Percentiles rank a stretch among this genome's conserved stretches.
Conservation (phyloP, 2,888 invertebrate species). For the Lypha dubia region DNA sequence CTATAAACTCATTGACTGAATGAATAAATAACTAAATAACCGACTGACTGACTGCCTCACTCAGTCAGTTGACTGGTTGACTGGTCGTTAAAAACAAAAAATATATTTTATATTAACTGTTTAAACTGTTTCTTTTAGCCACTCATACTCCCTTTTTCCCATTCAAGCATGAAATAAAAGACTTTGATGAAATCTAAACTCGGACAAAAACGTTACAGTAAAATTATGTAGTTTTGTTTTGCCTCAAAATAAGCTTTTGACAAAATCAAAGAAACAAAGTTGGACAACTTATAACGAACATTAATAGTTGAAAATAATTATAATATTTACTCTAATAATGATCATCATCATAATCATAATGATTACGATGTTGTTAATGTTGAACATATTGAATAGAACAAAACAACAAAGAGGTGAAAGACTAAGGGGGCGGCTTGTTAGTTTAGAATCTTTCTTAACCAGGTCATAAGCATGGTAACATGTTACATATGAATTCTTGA, state of each 20-base stretch:
- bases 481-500: constrained; percentile 6
- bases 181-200: constrained; percentile 56
- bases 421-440: constrained; percentile 4
- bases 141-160: neutral
- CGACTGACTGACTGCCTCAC: neutral
- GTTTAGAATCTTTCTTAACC: constrained; percentile 35
- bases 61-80: constrained; percentile 2
- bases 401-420: constrained; percentile 10
- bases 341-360: neutral
- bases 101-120: constrained; percentile 18
- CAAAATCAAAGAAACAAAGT: constrained; percentile 13
- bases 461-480: constrained; percentile 40
- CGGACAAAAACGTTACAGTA: constrained; percentile 1
- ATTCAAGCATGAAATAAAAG: constrained; percentile 31
- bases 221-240: constrained; percentile 9
- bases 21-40: neutral
- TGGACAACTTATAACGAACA: neutral
- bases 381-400: neutral
- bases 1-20: constrained; percentile 11
- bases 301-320: constrained; percentile 24
- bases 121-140: neutral
- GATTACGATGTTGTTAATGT: neutral
- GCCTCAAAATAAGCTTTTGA: constrained; percentile 24
- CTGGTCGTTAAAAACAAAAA: constrained; percentile 2
- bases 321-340: constrained; percentile 30